Percentiles rank a stretch among this genome's conserved stretches.
Conservation (phyloP, 1,140 invertebrate genomes). For the Pogonomyrmex californicus region DNA sequence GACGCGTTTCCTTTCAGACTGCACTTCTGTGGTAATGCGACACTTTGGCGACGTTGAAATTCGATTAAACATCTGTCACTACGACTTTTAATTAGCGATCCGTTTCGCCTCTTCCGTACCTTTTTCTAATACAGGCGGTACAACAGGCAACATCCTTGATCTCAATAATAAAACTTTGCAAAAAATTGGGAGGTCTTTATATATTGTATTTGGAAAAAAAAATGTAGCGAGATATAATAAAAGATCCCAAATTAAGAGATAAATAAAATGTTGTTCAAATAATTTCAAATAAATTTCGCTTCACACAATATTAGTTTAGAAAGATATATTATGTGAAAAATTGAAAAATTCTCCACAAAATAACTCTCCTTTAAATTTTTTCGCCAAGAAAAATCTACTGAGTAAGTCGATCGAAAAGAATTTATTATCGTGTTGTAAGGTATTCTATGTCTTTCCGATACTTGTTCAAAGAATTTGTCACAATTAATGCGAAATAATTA, state of each 20-base stretch:
- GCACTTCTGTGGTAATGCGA: conserved; percentile 45
- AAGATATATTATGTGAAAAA: not conserved
- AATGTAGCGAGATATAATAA: not conserved
- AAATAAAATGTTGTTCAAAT: not conserved
- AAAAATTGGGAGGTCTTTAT: not conserved
- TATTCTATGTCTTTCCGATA: not conserved
- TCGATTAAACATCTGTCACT: conserved; percentile 47
- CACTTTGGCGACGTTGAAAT: conserved; percentile 44
- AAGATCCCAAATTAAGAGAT: not conserved
- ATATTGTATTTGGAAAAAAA: not conserved
- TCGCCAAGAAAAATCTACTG: not conserved
- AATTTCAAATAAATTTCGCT: not conserved
- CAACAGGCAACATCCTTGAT: not conserved
- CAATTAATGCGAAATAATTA: not conserved
- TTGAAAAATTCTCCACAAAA: not conserved
- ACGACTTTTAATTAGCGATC: conserved; percentile 59
- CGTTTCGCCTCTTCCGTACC: not conserved
- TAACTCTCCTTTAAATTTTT: not conserved
- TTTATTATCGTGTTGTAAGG: not conserved
- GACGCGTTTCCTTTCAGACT: conserved; percentile 42
- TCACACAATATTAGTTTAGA: not conserved
- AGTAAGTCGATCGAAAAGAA: not conserved
- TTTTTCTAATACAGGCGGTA: not conserved
- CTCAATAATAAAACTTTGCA: not conserved
- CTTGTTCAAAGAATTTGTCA: not conserved